Percentiles rank a stretch among this genome's conserved stretches.
phyloP scores from a whole-genome alignment of 2,888 invertebrate genomes.

The Nymphalis urticae region DNA sequence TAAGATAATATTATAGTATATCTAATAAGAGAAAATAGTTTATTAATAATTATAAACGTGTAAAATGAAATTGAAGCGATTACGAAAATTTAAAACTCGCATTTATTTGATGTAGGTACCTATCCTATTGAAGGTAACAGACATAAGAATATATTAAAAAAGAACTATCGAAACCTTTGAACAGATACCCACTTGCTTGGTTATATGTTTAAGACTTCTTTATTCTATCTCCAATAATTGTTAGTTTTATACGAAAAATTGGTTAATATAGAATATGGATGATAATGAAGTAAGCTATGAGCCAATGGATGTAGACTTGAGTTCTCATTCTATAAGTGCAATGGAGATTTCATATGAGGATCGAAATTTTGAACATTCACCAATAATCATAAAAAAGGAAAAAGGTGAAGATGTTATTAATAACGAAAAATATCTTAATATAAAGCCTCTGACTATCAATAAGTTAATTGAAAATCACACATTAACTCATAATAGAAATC shows the following conservation, averaged over 20 bases:
- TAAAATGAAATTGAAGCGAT: too few species aligned
- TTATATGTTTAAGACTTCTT: background rate
- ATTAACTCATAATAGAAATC: background rate
- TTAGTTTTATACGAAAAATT: too few species aligned
- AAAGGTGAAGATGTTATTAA: conserved; percentile 39
- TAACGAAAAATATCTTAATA: conserved; percentile 23
- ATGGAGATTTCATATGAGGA: conserved; percentile 63
- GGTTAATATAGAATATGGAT: conserved; percentile 21
- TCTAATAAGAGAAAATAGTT: too few species aligned
- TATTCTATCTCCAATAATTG: background rate
- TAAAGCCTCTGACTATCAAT: conserved; percentile 18
- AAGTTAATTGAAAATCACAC: conserved; percentile 12
- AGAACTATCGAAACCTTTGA: too few species aligned
- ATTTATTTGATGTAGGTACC: too few species aligned
- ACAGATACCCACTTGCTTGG: too few species aligned
- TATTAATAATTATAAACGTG: too few species aligned
- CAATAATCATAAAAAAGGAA: conserved; percentile 20
- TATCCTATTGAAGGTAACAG: too few species aligned
- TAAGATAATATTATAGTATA: too few species aligned
- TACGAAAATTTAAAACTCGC: too few species aligned
- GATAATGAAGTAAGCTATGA: conserved; percentile 54
- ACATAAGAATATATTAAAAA: too few species aligned
- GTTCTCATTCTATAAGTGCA: conserved; percentile 55
- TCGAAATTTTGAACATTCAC: conserved; percentile 14
- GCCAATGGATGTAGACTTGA: conserved; percentile 73